Conservation (phyloP, 2,888 invertebrate genomes). For the Prosopocoilus inquinatus region DNA sequence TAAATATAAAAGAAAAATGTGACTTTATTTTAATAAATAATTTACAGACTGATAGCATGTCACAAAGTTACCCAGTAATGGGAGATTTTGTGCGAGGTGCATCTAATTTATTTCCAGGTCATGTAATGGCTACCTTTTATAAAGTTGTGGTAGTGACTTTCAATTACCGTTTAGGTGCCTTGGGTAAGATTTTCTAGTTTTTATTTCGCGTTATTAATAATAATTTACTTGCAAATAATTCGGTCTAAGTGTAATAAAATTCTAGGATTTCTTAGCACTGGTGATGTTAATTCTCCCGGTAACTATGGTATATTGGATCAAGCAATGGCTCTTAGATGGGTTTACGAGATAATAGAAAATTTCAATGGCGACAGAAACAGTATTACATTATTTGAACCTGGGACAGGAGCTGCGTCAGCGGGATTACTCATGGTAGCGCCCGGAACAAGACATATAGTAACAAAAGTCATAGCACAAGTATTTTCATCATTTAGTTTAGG, state of each 20-base stretch:
- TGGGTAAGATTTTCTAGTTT: constrained; percentile 55
- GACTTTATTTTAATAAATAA: background rate
- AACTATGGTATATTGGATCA: constrained; percentile 93
- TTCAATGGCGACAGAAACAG: constrained; percentile 84
- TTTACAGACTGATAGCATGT: constrained; percentile 55
- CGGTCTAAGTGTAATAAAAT: background rate
- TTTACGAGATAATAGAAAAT: constrained; percentile 79
- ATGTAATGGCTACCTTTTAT: constrained; percentile 85
- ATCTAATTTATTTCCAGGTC: constrained; percentile 86
- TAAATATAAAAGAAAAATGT: constrained; percentile 20
- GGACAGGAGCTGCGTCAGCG: constrained; percentile 89
- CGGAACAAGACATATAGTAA: constrained; percentile 72
- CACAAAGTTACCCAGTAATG: constrained; percentile 86
- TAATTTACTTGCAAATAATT: background rate
- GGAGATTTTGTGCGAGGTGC: constrained; percentile 90
- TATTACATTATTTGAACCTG: constrained; percentile 88
- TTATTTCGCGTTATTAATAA: background rate
- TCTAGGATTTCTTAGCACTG: constrained; percentile 82
- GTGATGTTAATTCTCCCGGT: constrained; percentile 87
- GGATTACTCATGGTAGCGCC: constrained; percentile 86
- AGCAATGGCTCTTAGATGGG: constrained; percentile 86
- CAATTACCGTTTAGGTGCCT: constrained; percentile 89
- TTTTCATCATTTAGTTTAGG: constrained; percentile 3
- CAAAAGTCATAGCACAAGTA: constrained; percentile 79
- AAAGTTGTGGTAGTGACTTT: constrained; percentile 89